These are phyloP conservation scores for Drosophila kepulauana DNA, from an alignment of 1,140 invertebrate species.

Conservation along the genomic window DNA sequence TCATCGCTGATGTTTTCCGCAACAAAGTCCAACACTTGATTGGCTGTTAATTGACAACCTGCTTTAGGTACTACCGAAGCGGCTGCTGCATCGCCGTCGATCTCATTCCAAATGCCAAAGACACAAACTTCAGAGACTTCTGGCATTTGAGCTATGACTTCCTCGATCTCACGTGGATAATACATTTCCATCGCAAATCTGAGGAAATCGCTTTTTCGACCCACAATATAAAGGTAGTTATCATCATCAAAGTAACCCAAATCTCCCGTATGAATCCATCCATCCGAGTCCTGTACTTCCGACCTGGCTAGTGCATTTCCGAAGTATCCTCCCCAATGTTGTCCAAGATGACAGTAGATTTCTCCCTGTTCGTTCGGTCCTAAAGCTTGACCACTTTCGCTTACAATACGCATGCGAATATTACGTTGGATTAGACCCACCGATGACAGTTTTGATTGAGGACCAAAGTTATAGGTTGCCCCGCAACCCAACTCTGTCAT, in stretches of 20 bases:
- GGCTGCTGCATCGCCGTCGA: slow-evolving; percentile 56
- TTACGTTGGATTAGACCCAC: slow-evolving; percentile 50
- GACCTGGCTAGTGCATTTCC: slow-evolving; percentile 39
- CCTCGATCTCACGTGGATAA: slow-evolving; percentile 71
- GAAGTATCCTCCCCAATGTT: slow-evolving; percentile 62
- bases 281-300: slow-evolving; percentile 54
- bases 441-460: slow-evolving; percentile 42
- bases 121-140: slow-evolving; percentile 67
- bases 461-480: background rate
- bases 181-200: slow-evolving; percentile 79
- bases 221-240: slow-evolving; percentile 86
- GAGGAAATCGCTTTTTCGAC: slow-evolving; percentile 88
- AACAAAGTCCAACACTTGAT: background rate
- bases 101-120: slow-evolving; percentile 58
- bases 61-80: slow-evolving; percentile 51
- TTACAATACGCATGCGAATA: slow-evolving; percentile 73
- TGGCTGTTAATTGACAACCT: background rate
- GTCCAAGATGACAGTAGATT: slow-evolving; percentile 36
- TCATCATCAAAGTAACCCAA: slow-evolving; percentile 87
- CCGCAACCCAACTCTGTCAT: slow-evolving; percentile 48
- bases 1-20: background rate
- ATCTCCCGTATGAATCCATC: slow-evolving; percentile 72
- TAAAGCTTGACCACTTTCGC: slow-evolving; percentile 41
- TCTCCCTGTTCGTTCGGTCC: slow-evolving; percentile 59
- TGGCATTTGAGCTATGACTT: slow-evolving; percentile 29